These are phyloP conservation scores for Eristalis arbustorum DNA, from an alignment of 2,888 invertebrate genomes.

Conservation along the genomic window DNA sequence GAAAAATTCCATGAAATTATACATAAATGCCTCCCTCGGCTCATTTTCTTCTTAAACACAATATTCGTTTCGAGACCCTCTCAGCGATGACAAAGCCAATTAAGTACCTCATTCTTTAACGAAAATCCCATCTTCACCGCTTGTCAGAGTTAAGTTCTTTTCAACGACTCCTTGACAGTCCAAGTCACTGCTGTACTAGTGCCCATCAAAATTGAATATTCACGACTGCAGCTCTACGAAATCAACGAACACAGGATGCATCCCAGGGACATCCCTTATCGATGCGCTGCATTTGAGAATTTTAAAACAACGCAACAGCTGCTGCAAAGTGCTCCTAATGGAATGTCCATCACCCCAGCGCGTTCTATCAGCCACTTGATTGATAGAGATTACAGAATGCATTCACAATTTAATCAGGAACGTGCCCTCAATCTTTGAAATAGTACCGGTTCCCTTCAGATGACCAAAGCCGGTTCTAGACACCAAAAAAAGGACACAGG, in stretches of 20 bases:
- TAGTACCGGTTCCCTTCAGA: constrained; percentile 6
- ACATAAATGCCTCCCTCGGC: too few species aligned
- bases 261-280: not conserved
- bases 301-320: not conserved
- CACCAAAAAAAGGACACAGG: not conserved
- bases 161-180: too few species aligned
- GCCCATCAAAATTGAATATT: too few species aligned
- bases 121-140: too few species aligned
- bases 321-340: not conserved
- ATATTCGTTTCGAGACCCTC: too few species aligned
- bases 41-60: too few species aligned
- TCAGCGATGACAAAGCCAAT: too few species aligned
- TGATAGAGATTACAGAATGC: constrained; percentile 13
- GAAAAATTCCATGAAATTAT: too few species aligned
- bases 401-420: constrained; percentile 32
- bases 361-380: not conserved
- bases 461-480: constrained; percentile 16
- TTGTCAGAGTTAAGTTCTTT: too few species aligned
- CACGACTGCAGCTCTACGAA: not conserved
- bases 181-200: too few species aligned
- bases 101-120: too few species aligned
- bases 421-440: constrained; percentile 2
- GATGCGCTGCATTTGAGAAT: not conserved
- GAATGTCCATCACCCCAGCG: not conserved
- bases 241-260: not conserved